A percentile compares a stretch with the other conserved stretches of the same genome.
These are phyloP conservation scores for Athrips mouffetella DNA, from an alignment of 2,888 invertebrate genomes.

Conservation along the genomic window DNA sequence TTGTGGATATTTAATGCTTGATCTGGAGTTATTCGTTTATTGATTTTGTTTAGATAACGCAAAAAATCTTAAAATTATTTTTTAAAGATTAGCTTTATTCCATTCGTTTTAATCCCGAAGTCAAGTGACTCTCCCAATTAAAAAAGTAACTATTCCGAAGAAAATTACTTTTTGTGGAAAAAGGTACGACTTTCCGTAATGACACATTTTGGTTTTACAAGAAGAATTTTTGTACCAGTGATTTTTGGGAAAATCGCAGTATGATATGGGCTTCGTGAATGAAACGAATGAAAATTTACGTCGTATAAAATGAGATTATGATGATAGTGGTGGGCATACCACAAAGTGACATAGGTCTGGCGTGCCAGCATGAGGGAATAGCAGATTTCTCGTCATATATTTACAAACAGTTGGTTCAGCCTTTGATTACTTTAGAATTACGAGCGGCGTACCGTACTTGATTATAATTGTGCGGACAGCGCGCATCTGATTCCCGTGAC, in stretches of 20 bases:
- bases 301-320: conserved; percentile 14
- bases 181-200: too few species aligned
- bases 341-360: background rate
- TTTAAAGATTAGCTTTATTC: too few species aligned
- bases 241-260: too few species aligned
- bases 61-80: background rate
- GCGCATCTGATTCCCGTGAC: conserved; percentile 73
- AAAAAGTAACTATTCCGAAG: too few species aligned
- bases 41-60: background rate
- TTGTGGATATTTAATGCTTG: background rate
- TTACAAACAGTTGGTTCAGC: conserved; percentile 58
- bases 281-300: too few species aligned
- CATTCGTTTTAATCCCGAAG: too few species aligned
- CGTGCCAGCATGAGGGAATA: conserved; percentile 11
- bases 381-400: conserved; percentile 29
- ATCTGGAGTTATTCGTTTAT: background rate
- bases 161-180: too few species aligned
- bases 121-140: too few species aligned
- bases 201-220: too few species aligned
- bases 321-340: background rate
- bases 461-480: conserved; percentile 76
- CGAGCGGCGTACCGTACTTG: conserved; percentile 64
- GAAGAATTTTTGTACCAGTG: too few species aligned
- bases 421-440: conserved; percentile 76
- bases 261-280: too few species aligned